Evolutionary conservation across 2,888 invertebrate genomes (phyloP), one percentile per base, ranked within the genome.

Genomic region (Tachina fera): DNA sequence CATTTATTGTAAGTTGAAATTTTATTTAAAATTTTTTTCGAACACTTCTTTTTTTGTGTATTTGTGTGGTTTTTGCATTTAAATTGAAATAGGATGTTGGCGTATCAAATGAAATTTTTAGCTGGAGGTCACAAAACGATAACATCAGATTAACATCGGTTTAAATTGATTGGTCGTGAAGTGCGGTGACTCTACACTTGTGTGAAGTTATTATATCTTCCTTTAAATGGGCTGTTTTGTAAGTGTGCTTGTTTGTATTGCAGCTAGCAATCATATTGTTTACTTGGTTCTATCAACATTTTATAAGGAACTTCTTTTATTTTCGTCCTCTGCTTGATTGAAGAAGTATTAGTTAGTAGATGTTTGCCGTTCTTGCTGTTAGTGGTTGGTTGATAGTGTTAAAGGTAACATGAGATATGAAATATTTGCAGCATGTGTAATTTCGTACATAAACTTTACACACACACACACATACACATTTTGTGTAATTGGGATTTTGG

Each of bases 61-160:
- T 80, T 56, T 79, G 16, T 88, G 88, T 65, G 80, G 76, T 80
- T 91, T 91, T 91, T 91, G 90, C 91, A 91, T 91, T 91, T 91
- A 91, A 91, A 91, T 91, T 91, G 91, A 91, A 91, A 91, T 91
- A 89, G 91, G 90, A 90, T 90, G 90, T 90, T 90, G 89, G 89
- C 89, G 90, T 90, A 90, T 90, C 90, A 91, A 91, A 91, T 91
- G 91, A 91, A 16, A 90, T 90, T 91, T 86, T 91, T 89, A 90
- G 91, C 90, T 91, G 89, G 89, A 91, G 91, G 91, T 90, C 89
- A 86, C 83, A 83, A 91, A 90, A 87, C 88, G 88, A 88, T 88
- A 87, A 84, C 88, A 89, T 87, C 88, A 89, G 91, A 91, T 91
- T 89, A 91, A 90, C 91, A 91, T 91, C 89, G 90, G 90, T 89